phyloP scores from a whole-genome alignment of 2,888 invertebrate genomes.

The Antheraea assamensis region DNA sequence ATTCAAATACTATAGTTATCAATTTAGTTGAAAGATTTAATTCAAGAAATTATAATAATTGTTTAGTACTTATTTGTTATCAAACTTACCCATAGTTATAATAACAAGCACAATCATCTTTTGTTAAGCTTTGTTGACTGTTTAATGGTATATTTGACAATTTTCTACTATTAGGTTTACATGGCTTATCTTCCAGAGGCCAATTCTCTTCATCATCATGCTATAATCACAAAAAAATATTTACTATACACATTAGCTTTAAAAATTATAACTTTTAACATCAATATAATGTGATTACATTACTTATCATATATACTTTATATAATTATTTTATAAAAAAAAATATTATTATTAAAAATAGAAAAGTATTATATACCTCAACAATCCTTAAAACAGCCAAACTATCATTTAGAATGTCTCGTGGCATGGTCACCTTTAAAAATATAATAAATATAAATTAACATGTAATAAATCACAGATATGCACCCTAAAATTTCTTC shows the following conservation, averaged over 20 bases:
- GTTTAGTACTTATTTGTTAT: neutral
- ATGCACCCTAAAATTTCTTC: neutral
- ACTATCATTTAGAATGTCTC: slow-evolving; percentile 86
- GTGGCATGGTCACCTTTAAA: slow-evolving; percentile 75
- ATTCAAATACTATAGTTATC: neutral
- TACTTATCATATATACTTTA: neutral
- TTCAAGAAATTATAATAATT: too few relatives aligned
- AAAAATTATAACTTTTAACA: neutral
- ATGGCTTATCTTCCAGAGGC: slow-evolving; percentile 66
- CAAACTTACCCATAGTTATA: slow-evolving; percentile 80
- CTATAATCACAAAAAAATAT: slow-evolving; percentile 40
- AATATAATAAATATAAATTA: neutral
- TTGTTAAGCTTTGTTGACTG: slow-evolving; percentile 57
- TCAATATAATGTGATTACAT: neutral
- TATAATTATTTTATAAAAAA: neutral
- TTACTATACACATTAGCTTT: too few relatives aligned
- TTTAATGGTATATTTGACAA: slow-evolving; percentile 49
- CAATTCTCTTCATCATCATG: slow-evolving; percentile 76
- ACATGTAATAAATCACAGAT: neutral
- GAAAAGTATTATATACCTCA: slow-evolving; percentile 64
- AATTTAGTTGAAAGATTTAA: neutral
- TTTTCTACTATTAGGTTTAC: slow-evolving; percentile 61
- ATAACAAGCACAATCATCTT: slow-evolving; percentile 78
- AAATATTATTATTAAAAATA: neutral
- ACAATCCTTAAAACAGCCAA: slow-evolving; percentile 83